Percentiles rank a stretch among this genome's conserved stretches.
Conservation (phyloP, 2,797 vertebrate genomes). For the Discoglossus pictus region DNA sequence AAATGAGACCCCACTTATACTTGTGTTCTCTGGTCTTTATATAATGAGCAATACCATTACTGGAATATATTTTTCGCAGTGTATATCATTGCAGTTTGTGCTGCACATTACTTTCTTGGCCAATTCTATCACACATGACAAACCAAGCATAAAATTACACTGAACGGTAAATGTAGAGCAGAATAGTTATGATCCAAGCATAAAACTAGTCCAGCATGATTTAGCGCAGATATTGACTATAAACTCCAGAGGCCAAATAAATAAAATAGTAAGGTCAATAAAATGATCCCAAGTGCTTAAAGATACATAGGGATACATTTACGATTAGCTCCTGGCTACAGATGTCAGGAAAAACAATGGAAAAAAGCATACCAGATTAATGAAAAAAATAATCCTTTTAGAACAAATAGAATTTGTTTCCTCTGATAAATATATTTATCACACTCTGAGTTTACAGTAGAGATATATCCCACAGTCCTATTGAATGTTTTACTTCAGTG, state of each 20-base stretch:
- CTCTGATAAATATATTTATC: too few species aligned
- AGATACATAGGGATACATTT: conserved; percentile 30
- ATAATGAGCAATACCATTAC: too few species aligned
- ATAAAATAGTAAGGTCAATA: conserved; percentile 30
- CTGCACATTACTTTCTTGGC: neutral
- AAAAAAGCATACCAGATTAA: too few species aligned
- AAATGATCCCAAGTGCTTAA: conserved; percentile 23
- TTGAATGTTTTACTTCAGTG: too few species aligned
- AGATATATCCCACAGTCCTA: too few species aligned
- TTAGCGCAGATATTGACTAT: conserved; percentile 20
- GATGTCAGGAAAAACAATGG: too few species aligned
- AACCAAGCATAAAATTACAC: conserved; percentile 24
- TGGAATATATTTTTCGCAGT: neutral
- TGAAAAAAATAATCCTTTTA: too few species aligned
- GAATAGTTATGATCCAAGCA: conserved; percentile 27
- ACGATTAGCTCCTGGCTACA: conserved; percentile 2
- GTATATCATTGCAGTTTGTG: neutral
- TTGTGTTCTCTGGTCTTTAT: too few species aligned
- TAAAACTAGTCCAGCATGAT: conserved; percentile 30
- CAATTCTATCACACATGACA: neutral
- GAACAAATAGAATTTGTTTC: too few species aligned
- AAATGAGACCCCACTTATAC: too few species aligned
- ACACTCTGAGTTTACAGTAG: too few species aligned
- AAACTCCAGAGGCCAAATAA: conserved; percentile 30
- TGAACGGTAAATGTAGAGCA: conserved; percentile 11